These are phyloP conservation scores for Myrmecobius fasciatus DNA, from an alignment of 2,113 vertebrate genomes.

Conservation along the genomic window DNA sequence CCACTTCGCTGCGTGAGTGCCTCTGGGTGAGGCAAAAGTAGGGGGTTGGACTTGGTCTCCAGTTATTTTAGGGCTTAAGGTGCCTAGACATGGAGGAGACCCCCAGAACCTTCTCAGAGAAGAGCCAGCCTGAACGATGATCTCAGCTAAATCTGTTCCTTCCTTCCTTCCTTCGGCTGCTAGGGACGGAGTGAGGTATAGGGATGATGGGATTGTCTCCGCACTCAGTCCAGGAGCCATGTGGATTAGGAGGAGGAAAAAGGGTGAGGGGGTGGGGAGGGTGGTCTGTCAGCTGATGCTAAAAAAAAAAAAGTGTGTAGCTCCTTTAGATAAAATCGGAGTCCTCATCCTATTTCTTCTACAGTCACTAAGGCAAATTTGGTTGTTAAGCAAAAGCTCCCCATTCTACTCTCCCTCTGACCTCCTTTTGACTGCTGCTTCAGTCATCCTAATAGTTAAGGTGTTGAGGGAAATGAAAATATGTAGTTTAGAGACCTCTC, in stretches of 20 bases:
- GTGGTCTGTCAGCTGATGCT: neutral
- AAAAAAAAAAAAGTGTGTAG: neutral
- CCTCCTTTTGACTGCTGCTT: neutral
- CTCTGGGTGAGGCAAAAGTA: neutral
- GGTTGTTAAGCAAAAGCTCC: neutral
- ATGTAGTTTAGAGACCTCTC: neutral
- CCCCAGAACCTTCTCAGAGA: too few species aligned
- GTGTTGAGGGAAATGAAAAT: neutral
- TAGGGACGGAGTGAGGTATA: neutral
- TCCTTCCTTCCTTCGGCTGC: neutral
- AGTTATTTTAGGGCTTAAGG: neutral
- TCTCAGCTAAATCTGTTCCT: neutral
- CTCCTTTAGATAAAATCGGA: neutral
- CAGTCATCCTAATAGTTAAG: neutral
- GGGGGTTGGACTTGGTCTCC: neutral
- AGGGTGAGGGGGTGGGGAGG: too few species aligned
- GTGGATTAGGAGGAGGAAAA: neutral
- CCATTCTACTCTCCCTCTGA: neutral
- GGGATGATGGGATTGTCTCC: neutral
- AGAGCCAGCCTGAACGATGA: too few species aligned
- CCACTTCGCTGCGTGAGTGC: neutral
- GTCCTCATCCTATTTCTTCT: neutral
- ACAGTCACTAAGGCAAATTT: neutral
- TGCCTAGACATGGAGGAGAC: too few species aligned
- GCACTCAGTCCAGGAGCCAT: neutral